Conservation (phyloP, 1,140 invertebrate species). For the Oncopodura yosiiana region DNA sequence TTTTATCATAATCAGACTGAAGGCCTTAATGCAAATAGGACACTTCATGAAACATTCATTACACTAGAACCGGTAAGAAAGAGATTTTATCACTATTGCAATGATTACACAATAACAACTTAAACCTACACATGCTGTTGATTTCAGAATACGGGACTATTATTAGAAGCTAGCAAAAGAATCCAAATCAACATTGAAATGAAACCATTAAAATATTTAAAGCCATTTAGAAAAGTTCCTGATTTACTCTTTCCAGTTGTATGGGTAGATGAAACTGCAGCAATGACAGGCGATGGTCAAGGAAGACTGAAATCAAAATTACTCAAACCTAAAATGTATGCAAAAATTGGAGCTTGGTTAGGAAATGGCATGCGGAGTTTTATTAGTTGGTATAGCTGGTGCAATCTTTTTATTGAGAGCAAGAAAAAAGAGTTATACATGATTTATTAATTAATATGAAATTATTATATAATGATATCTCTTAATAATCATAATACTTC, state of each 20-base stretch:
- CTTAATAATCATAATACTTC: constrained; percentile 26
- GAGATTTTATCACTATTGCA: too few species aligned
- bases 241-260: background rate
- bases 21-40: constrained; percentile 58
- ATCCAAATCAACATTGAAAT: constrained; percentile 48
- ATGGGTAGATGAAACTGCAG: constrained; percentile 1
- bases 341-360: constrained; percentile 9
- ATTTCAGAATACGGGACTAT: constrained; percentile 46
- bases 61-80: constrained; percentile 71
- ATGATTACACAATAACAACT: too few species aligned
- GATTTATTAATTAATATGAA: background rate
- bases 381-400: constrained; percentile 2
- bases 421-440: constrained; percentile 18
- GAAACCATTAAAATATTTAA: background rate
- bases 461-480: background rate
- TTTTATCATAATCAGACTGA: constrained; percentile 48
- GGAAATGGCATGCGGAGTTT: background rate
- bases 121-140: constrained; percentile 4
- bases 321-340: background rate
- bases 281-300: constrained; percentile 6
- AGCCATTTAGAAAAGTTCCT: background rate
- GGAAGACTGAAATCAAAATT: constrained; percentile 12
- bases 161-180: constrained; percentile 44
- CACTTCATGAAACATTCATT: constrained; percentile 59
- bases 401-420: constrained; percentile 16